These are phyloP conservation scores for Gnatocerus cornutus DNA, from an alignment of 2,888 invertebrate genomes.

Conservation along the genomic window DNA sequence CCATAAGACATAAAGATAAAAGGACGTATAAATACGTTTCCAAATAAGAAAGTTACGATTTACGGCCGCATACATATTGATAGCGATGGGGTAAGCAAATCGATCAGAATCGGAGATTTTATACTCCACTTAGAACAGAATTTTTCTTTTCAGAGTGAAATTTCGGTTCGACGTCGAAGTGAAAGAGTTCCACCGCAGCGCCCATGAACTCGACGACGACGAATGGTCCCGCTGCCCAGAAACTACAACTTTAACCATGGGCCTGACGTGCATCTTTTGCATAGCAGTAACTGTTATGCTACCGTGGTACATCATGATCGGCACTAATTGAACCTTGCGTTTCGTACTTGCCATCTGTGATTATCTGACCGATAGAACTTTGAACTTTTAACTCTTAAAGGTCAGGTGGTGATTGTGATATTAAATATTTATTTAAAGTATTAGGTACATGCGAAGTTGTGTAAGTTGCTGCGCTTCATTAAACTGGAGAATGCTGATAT, in stretches of 20 bases:
- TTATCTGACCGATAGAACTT: slow-evolving; percentile 44
- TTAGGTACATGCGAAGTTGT: slow-evolving; percentile 18
- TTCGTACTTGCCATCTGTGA: slow-evolving; percentile 35
- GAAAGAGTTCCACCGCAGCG: slow-evolving; percentile 72
- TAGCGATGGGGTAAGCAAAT: slow-evolving; percentile 16
- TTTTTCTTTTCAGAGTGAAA: slow-evolving; percentile 69
- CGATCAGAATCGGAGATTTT: not conserved
- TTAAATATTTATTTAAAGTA: slow-evolving; percentile 47
- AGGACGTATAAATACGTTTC: slow-evolving; percentile 32
- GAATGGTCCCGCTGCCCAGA: slow-evolving; percentile 60
- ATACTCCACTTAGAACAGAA: no score
- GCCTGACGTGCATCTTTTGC: slow-evolving; percentile 72
- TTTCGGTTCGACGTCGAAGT: slow-evolving; percentile 75
- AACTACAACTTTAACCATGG: slow-evolving; percentile 70
- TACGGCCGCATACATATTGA: slow-evolving; percentile 35
- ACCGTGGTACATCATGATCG: slow-evolving; percentile 72
- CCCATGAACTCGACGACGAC: slow-evolving; percentile 70
- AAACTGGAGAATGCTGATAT: no score
- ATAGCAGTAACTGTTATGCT: slow-evolving; percentile 72
- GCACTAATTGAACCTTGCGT: slow-evolving; percentile 55
- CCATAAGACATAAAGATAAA: slow-evolving; percentile 37
- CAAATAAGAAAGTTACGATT: slow-evolving; percentile 27
- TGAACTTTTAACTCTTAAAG: slow-evolving; percentile 39
- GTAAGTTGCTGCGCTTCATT: not conserved
- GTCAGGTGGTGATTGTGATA: slow-evolving; percentile 46